A percentile compares a stretch with the other conserved stretches of the same genome.
Conservation (phyloP, 37 sponge, comb jelly and placozoan genomes). For the Haliclona indistincta region DNA sequence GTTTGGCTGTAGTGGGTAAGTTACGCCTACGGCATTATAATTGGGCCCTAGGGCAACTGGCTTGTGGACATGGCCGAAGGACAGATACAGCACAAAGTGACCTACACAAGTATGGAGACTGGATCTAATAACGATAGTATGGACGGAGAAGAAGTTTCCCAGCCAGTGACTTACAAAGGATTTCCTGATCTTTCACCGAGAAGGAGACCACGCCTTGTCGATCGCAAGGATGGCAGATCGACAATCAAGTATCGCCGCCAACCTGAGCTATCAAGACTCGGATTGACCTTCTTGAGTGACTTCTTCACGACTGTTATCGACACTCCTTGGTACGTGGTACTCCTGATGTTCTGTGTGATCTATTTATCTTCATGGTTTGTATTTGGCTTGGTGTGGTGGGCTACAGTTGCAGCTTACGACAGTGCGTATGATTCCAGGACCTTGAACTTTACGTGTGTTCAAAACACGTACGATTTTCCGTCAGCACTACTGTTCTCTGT, state of each 20-base stretch:
- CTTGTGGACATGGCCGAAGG: too few species aligned
- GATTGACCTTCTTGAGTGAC: conserved; percentile 59
- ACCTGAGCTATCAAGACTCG: neutral
- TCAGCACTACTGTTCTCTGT: conserved; percentile 75
- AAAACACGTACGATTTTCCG: conserved; percentile 23
- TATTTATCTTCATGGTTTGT: conserved; percentile 65
- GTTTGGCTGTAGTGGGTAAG: too few species aligned
- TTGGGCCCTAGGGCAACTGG: too few species aligned
- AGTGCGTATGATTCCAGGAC: neutral
- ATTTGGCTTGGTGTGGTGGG: conserved; percentile 66
- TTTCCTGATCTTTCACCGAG: neutral
- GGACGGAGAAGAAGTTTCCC: neutral
- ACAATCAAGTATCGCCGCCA: conserved; percentile 6
- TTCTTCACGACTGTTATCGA: conserved; percentile 74
- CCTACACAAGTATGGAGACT: too few species aligned
- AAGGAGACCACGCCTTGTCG: conserved; percentile 1
- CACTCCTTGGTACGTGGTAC: conserved; percentile 50
- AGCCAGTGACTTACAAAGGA: neutral
- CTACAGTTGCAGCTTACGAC: neutral
- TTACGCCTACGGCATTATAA: too few species aligned
- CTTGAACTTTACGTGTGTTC: conserved; percentile 46
- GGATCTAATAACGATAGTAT: neutral
- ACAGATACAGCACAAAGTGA: neutral
- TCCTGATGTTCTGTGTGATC: conserved; percentile 26
- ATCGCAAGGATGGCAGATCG: conserved; percentile 45